These are phyloP conservation scores for Bolinopsis microptera DNA, from an alignment of 37 sponge, comb jelly and placozoan genomes.

Conservation along the genomic window DNA sequence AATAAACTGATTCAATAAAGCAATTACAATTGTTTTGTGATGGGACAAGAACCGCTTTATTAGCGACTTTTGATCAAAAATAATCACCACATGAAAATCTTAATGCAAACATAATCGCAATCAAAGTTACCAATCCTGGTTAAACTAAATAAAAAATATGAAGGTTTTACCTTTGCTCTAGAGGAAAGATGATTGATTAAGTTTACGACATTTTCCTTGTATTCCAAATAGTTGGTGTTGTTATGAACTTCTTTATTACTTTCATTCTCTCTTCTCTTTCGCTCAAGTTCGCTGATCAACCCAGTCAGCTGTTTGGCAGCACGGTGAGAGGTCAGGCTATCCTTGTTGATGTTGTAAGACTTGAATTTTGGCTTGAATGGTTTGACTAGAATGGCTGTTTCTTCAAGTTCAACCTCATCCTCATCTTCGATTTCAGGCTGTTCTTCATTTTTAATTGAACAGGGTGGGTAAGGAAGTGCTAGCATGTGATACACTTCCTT, in stretches of 20 bases:
- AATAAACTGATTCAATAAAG: too few relatives aligned
- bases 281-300: neutral
- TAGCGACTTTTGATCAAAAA: too few relatives aligned
- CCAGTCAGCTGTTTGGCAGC: neutral
- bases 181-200: neutral
- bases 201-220: neutral
- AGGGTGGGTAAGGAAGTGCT: neutral
- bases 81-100: too few relatives aligned
- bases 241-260: neutral
- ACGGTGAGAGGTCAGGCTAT: neutral
- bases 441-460: neutral
- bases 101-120: too few relatives aligned
- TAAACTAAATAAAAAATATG: too few relatives aligned
- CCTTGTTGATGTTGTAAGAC: neutral
- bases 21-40: too few relatives aligned
- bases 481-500: neutral
- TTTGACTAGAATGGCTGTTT: neutral
- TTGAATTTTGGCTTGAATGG: neutral
- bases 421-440: neutral
- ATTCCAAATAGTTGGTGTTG: neutral
- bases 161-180: neutral
- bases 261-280: neutral
- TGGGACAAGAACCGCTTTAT: too few relatives aligned
- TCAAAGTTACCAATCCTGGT: too few relatives aligned
- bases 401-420: constrained; percentile 20